Percentiles rank a stretch among this genome's conserved stretches.
phyloP scores from a whole-genome alignment of 2,888 invertebrate genomes.

The Hetaerina titia region DNA sequence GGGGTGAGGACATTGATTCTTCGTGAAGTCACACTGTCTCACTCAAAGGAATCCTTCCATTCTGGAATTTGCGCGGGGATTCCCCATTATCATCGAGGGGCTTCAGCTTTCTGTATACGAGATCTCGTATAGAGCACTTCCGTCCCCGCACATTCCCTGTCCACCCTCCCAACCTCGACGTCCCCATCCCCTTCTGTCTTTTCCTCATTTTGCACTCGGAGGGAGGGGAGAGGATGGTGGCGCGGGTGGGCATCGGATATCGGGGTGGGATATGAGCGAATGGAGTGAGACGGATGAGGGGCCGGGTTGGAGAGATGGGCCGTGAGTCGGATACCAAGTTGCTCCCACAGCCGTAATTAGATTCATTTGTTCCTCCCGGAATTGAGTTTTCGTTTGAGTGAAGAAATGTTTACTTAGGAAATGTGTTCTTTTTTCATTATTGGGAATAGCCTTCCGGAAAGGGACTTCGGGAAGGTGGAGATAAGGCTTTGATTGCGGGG shows the following conservation, averaged over 20 bases:
- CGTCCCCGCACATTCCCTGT: background rate
- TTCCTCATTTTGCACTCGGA: background rate
- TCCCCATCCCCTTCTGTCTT: background rate
- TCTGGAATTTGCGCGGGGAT: constrained; percentile 53
- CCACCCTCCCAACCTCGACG: background rate
- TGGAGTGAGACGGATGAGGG: background rate
- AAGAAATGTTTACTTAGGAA: constrained; percentile 60
- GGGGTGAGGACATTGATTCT: constrained; percentile 40
- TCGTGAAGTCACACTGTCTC: constrained; percentile 12
- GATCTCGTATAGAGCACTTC: background rate
- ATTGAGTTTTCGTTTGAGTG: constrained; percentile 54
- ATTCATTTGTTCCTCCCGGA: constrained; percentile 61
- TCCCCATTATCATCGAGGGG: constrained; percentile 54
- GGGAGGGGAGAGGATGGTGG: background rate
- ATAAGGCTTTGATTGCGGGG: constrained; percentile 48
- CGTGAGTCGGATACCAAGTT: constrained; percentile 29
- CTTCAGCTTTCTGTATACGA: background rate
- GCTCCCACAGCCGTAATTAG: constrained; percentile 43
- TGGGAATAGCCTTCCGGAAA: background rate
- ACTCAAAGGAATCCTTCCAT: constrained; percentile 37
- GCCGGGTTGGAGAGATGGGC: background rate
- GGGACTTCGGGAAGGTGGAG: background rate
- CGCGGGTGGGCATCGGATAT: background rate
- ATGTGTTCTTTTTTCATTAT: constrained; percentile 29
- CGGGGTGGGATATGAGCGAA: background rate